These are phyloP conservation scores for Portunus trituberculatus DNA, from an alignment of 1,140 invertebrate species.

Conservation along the genomic window DNA sequence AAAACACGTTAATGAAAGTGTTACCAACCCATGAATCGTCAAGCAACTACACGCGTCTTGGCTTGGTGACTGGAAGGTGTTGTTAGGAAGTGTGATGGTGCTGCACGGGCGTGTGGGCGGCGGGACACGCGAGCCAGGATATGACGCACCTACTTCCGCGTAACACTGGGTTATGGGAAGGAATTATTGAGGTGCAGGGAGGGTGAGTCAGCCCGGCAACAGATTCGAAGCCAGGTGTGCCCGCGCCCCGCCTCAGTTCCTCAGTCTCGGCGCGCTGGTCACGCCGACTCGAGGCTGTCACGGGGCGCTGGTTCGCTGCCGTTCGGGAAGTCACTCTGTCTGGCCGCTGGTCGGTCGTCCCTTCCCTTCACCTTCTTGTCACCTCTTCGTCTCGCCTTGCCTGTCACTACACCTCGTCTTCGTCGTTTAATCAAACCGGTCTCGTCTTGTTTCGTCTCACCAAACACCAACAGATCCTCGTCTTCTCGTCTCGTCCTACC, in stretches of 20 bases:
- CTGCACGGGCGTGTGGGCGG: neutral
- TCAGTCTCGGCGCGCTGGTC: neutral
- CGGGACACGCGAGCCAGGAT: neutral
- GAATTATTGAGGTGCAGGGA: neutral
- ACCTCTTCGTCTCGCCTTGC: neutral
- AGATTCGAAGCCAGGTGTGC: neutral
- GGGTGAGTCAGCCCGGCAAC: neutral
- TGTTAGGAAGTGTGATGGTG: neutral
- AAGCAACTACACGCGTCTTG: neutral
- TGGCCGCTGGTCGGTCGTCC: neutral
- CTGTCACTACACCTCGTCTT: neutral
- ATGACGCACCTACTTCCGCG: slow-evolving; percentile 6
- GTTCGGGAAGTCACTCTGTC: neutral
- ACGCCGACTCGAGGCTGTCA: neutral
- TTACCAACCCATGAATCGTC: neutral
- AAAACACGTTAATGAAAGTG: neutral
- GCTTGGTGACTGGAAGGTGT: neutral
- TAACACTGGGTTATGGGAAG: neutral
- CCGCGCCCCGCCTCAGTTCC: no score
- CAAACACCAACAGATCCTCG: no score
- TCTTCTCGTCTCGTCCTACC: no score
- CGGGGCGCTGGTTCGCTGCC: slow-evolving; percentile 2
- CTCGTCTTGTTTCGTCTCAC: no score
- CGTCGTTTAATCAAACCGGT: no score
- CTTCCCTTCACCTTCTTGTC: neutral